A percentile compares a stretch with the other conserved stretches of the same genome.
phyloP scores from a whole-genome alignment of 2,797 vertebrate genomes.

The Schizopygopsis pylzovi region DNA sequence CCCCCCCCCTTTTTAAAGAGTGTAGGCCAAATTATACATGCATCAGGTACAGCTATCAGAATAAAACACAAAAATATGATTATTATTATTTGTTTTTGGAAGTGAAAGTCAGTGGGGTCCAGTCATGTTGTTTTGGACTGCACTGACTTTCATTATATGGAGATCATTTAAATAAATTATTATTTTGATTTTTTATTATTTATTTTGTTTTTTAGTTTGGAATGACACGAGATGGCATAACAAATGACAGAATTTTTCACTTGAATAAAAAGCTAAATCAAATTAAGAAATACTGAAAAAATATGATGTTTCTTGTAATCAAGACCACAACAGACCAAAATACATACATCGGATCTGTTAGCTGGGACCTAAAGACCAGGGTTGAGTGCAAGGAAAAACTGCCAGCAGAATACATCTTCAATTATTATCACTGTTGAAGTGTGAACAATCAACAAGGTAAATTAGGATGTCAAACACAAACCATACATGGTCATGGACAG shows the following conservation, averaged over 20 bases:
- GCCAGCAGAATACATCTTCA: constrained; percentile 10
- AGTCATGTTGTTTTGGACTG: background rate
- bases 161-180: no score
- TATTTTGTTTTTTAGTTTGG: background rate
- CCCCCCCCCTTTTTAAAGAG: background rate
- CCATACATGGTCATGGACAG: constrained; percentile 22
- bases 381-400: constrained; percentile 9
- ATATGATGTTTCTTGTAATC: background rate
- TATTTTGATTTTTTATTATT: no score
- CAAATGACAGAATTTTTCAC: background rate
- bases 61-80: background rate
- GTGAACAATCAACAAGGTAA: constrained; percentile 3
- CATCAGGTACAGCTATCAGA: background rate
- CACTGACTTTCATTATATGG: background rate
- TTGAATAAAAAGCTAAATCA: background rate
- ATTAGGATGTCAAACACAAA: constrained; percentile 13
- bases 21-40: background rate
- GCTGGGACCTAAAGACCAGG: background rate
- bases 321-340: background rate
- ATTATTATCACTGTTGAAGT: background rate
- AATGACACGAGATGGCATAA: background rate
- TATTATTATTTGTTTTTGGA: background rate
- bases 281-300: background rate
- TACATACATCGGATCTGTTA: background rate
- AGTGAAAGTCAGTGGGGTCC: background rate